These are phyloP conservation scores for Pitta sordida DNA, from an alignment of 2,113 vertebrate species.

Conservation along the genomic window DNA sequence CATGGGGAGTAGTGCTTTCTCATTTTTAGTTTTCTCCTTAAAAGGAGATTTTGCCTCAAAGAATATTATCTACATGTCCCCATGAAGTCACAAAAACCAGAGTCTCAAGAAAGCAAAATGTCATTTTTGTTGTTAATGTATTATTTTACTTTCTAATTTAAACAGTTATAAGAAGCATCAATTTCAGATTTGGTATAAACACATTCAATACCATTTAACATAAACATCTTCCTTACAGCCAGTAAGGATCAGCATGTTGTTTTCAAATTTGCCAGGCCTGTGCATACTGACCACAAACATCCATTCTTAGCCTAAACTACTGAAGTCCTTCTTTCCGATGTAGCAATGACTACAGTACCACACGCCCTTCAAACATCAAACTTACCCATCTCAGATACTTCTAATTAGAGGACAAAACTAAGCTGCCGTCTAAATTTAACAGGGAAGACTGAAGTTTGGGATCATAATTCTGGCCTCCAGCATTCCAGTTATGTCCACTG, in stretches of 20 bases:
- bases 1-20: not conserved
- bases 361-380: not conserved
- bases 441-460: not conserved
- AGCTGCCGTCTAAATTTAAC: constrained; percentile 35
- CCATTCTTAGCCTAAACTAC: not conserved
- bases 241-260: not conserved
- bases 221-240: not conserved
- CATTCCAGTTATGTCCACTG: not conserved
- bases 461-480: not conserved
- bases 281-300: not conserved
- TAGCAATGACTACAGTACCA: not conserved
- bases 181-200: not conserved
- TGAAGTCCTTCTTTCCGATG: not conserved
- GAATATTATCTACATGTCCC: not conserved
- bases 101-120: not conserved
- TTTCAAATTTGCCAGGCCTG: not conserved
- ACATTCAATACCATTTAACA: not conserved
- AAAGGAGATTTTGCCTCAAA: not conserved
- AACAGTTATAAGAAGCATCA: not conserved
- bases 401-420: constrained; percentile 36
- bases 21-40: not conserved
- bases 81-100: not conserved
- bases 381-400: not conserved
- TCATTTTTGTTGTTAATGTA: not conserved
- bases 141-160: not conserved